These are phyloP conservation scores for Aporrectodea caliginosa DNA, from an alignment of 1,140 invertebrate genomes.

Conservation along the genomic window DNA sequence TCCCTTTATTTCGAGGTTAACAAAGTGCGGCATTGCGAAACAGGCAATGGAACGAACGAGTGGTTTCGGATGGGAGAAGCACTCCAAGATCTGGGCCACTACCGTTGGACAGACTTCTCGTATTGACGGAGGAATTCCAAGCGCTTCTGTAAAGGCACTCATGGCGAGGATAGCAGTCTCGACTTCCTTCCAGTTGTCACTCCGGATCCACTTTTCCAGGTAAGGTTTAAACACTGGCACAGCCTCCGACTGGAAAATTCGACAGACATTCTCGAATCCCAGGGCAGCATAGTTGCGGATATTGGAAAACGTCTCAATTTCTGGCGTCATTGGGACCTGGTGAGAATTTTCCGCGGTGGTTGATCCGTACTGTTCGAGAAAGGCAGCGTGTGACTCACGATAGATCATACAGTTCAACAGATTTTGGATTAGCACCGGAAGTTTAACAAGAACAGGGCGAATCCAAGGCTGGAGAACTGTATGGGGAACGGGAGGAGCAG, in stretches of 20 bases:
- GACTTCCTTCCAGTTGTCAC: slow-evolving; percentile 13
- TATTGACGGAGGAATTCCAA: slow-evolving; percentile 11
- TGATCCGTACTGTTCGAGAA: slow-evolving; percentile 7
- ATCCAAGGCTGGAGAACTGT: not conserved
- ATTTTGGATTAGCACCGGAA: slow-evolving; percentile 2
- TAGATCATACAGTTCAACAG: slow-evolving; percentile 27
- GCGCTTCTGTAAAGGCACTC: slow-evolving; percentile 13
- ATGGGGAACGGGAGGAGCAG: slow-evolving; percentile 7
- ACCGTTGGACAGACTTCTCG: slow-evolving; percentile 1
- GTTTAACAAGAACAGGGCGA: not conserved
- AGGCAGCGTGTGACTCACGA: not conserved
- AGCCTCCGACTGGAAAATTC: slow-evolving; percentile 24
- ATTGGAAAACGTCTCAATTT: slow-evolving; percentile 21
- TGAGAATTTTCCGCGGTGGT: not conserved
- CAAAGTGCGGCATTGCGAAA: slow-evolving; percentile 24
- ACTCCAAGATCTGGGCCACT: slow-evolving; percentile 1
- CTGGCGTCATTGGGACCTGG: not conserved
- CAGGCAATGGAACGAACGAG: slow-evolving; percentile 26
- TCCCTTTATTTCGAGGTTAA: slow-evolving; percentile 18
- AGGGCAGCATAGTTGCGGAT: slow-evolving; percentile 29
- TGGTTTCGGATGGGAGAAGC: slow-evolving; percentile 13
- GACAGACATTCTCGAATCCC: slow-evolving; percentile 24
- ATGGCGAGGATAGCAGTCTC: slow-evolving; percentile 22
- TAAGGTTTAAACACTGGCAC: not conserved
- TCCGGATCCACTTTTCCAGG: not conserved